Conservation (phyloP, 2,888 invertebrate genomes). For the Drosophila subquinaria region DNA sequence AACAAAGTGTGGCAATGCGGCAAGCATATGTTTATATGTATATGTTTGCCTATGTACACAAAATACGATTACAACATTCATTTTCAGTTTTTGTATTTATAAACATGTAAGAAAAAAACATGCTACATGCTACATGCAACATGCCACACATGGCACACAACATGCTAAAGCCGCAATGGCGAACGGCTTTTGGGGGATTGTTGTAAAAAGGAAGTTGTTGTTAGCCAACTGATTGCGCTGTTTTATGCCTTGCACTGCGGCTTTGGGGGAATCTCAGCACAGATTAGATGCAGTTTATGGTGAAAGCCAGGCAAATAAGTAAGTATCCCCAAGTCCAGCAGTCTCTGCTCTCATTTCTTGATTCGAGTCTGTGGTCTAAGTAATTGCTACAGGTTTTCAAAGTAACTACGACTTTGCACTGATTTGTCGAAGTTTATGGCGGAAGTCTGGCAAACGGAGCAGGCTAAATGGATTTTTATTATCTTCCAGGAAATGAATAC, state of each 20-base stretch:
- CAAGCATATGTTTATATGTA: constrained; percentile 17
- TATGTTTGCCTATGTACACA: constrained; percentile 55
- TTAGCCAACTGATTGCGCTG: constrained; percentile 61
- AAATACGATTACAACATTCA: constrained; percentile 54
- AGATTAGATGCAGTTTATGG: constrained; percentile 71
- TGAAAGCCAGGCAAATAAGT: constrained; percentile 19
- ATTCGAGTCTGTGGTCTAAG: neutral
- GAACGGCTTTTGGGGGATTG: constrained; percentile 15
- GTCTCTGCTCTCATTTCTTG: neutral
- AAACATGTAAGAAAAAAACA: constrained; percentile 42
- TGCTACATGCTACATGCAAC: constrained; percentile 19
- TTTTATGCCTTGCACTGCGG: constrained; percentile 53
- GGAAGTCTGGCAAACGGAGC: constrained; percentile 1
- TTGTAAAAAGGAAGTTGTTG: constrained; percentile 23
- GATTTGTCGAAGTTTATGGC: constrained; percentile 8
- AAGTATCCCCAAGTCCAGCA: constrained; percentile 11
- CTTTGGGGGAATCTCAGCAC: constrained; percentile 36
- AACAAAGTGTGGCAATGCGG: constrained; percentile 25
- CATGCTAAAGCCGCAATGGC: constrained; percentile 40
- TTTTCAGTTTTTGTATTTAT: constrained; percentile 62
- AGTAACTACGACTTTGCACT: neutral
- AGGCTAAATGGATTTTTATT: no score
- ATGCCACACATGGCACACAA: constrained; percentile 16
- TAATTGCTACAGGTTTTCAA: neutral
- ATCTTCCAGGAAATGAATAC: neutral